A percentile compares a stretch with the other conserved stretches of the same genome.
phyloP scores from a whole-genome alignment of 2,113 vertebrate genomes.

The Atlantisia rogersi region DNA sequence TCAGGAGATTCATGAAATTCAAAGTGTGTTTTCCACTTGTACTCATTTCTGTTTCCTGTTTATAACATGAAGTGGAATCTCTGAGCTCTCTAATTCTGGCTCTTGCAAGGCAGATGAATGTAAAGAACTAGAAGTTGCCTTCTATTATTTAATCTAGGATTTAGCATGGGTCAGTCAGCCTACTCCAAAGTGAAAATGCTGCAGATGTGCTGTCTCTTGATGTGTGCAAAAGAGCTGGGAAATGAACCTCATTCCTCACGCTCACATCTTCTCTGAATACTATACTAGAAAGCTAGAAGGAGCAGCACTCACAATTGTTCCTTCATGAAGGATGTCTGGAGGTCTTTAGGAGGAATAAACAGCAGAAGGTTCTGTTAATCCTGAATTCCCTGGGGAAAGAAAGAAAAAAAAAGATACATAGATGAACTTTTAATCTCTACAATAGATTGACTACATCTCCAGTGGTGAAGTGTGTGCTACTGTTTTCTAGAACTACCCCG shows the following conservation, averaged over 20 bases:
- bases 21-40: not conserved
- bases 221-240: not conserved
- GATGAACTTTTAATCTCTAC: not conserved
- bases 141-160: not conserved
- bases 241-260: not conserved
- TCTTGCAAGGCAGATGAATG: not conserved
- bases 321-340: not conserved
- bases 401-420: not conserved
- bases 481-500: not conserved
- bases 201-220: not conserved
- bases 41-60: not conserved
- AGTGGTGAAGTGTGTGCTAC: not conserved
- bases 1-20: fast-evolving
- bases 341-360: not conserved
- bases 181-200: not conserved
- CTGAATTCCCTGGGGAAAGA: not conserved
- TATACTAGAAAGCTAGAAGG: not conserved
- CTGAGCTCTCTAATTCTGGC: not conserved
- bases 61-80: not conserved
- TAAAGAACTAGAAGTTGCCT: not conserved
- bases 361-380: not conserved
- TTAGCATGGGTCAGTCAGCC: not conserved
- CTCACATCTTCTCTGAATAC: not conserved
- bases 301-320: not conserved
- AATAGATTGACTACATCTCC: not conserved